Conservation (phyloP, 2,888 invertebrate genomes). For the Patella caerulea region DNA sequence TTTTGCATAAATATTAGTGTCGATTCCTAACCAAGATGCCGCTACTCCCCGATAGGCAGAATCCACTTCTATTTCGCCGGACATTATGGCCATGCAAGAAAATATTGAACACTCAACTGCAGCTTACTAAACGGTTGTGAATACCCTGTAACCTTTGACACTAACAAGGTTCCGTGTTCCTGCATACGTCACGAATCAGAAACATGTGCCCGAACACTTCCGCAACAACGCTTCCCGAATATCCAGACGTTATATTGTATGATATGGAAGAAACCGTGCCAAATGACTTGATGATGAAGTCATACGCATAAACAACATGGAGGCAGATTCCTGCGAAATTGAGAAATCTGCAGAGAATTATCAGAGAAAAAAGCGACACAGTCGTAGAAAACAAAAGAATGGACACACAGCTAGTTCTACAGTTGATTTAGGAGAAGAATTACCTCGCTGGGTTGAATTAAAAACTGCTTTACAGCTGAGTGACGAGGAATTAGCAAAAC, state of each 20-base stretch:
- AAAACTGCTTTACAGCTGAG: neutral
- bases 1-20: neutral
- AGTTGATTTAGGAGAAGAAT: too few species aligned
- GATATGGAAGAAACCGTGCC: too few species aligned
- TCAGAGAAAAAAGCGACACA: too few species aligned
- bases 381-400: too few species aligned
- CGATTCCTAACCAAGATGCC: neutral
- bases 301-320: conserved; percentile 1
- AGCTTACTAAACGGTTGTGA: too few species aligned
- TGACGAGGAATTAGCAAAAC: neutral
- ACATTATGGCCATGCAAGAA: neutral
- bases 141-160: too few species aligned
- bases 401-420: too few species aligned
- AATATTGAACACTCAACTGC: too few species aligned
- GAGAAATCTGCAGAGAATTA: too few species aligned
- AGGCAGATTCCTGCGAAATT: neutral
- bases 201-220: too few species aligned
- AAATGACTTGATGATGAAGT: neutral
- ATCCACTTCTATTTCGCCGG: neutral
- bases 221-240: neutral
- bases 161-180: too few species aligned
- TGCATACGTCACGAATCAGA: too few species aligned
- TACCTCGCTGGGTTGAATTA: neutral
- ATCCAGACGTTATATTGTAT: neutral
- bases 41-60: neutral